Percentiles rank a stretch among this genome's conserved stretches.
These are phyloP conservation scores for Sceloporus tristichus DNA, from an alignment of 2,113 vertebrate species.

Conservation along the genomic window DNA sequence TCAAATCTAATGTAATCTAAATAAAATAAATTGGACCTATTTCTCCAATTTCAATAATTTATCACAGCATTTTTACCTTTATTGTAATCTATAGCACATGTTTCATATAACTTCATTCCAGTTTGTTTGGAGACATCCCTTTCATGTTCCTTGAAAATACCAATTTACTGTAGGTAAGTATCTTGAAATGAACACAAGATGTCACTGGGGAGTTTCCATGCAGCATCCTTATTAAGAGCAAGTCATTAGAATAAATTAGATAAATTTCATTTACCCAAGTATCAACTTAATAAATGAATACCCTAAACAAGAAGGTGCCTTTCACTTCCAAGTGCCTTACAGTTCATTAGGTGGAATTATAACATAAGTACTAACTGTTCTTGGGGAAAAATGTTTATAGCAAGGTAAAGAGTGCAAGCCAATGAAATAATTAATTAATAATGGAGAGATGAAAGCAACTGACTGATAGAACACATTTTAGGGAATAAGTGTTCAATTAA, in stretches of 20 bases:
- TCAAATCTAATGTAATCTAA: neutral
- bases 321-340: neutral
- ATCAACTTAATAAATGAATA: constrained; percentile 33
- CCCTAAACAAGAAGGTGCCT: neutral
- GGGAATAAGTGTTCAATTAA: constrained; percentile 24
- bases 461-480: constrained; percentile 23
- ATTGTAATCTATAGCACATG: neutral
- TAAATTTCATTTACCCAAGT: neutral
- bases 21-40: neutral
- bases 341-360: constrained; percentile 19
- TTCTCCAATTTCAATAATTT: neutral
- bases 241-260: neutral
- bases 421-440: constrained; percentile 35
- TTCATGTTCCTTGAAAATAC: neutral
- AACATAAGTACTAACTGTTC: constrained; percentile 4
- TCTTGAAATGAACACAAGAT: constrained; percentile 24
- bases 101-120: neutral
- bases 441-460: constrained; percentile 19
- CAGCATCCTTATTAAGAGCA: neutral
- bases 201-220: neutral
- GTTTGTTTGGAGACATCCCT: neutral
- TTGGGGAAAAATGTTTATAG: constrained; percentile 6
- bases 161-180: neutral
- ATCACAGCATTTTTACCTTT: too few species aligned
- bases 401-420: neutral